Conservation (phyloP, 2,113 vertebrate species). For the Phocoena phocoena region DNA sequence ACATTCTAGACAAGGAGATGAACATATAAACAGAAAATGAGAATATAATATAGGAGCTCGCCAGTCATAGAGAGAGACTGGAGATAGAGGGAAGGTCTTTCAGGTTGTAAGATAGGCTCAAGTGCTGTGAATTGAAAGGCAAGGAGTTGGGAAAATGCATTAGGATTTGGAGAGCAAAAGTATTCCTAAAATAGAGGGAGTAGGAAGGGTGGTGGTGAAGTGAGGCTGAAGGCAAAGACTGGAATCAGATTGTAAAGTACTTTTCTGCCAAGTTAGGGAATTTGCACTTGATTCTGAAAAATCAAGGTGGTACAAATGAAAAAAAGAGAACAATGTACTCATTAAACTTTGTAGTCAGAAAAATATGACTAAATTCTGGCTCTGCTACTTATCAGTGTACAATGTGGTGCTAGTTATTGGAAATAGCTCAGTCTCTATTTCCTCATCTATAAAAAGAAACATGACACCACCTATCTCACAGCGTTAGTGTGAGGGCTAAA, state of each 20-base stretch:
- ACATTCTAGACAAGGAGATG: neutral
- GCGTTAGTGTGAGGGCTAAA: neutral
- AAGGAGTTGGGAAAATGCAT: neutral
- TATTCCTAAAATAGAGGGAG: neutral
- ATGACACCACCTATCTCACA: neutral
- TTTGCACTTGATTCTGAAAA: neutral
- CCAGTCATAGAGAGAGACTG: neutral
- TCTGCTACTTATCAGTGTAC: neutral
- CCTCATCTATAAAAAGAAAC: neutral
- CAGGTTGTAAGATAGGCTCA: neutral
- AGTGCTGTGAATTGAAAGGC: neutral
- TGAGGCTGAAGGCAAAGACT: neutral
- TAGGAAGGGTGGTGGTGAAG: neutral
- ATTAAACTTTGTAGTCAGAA: neutral
- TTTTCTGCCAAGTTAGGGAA: neutral
- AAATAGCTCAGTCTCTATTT: neutral
- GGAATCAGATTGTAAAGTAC: neutral
- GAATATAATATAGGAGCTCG: neutral
- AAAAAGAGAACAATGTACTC: neutral
- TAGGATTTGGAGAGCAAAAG: neutral
- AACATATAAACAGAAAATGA: neutral
- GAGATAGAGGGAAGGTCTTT: neutral
- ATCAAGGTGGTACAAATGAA: neutral
- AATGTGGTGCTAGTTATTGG: neutral
- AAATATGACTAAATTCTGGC: neutral